Base-by-base conservation (phyloP, 2,888 invertebrate genomes). In the Lycia hirtaria region DNA sequence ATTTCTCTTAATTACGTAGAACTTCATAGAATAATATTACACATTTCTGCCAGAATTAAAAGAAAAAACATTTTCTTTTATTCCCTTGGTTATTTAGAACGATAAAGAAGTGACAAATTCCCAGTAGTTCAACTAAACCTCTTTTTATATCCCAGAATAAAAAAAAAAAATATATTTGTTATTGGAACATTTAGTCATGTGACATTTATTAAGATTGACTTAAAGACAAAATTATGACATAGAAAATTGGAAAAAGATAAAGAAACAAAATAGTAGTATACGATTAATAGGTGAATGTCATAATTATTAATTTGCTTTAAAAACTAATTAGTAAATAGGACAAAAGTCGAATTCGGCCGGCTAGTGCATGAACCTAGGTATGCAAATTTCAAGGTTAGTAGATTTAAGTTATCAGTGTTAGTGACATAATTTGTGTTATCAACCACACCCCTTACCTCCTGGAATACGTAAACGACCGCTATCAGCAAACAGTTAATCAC, bases 391-490 rank as follows among this genome's bases (percentile, higher is more conserved):
- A 85, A 87, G 88, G 87, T 88, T 87, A 86, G 67, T 60, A 22
- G 48, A 55, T 54, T 38, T 48, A 56, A 59, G 33, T 57, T 62
- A 51, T 53, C 55, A 41, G 35, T 58, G 53, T 12, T 63, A 57
- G 60, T 54, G 56, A 61, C 56, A 65, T 49, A 60, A 63, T 62
- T 65, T 70, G 49, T 64, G 62, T 66, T 69, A 74, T 68, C 63
- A 73, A 71, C 68, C 65, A 74, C 69, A 79, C 72, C 75, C 75
- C 91, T 90, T 89, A 89, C 89, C 89, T 88, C 78, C 68, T 67
- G 67, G 71, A 71, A 71, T 72, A 78, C 80, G 84, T 87, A 88
- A 87, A 89, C 84, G 81, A 78, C 71, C 71, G 70, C 73, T 85
- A 83, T 77, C 81, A 80, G 78, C 76, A 69, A 75, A 74, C 68